Evolutionary conservation across 2,888 invertebrate species (phyloP), one percentile per base, ranked within the genome.

Genomic region (Petrolisthes cinctipes): DNA sequence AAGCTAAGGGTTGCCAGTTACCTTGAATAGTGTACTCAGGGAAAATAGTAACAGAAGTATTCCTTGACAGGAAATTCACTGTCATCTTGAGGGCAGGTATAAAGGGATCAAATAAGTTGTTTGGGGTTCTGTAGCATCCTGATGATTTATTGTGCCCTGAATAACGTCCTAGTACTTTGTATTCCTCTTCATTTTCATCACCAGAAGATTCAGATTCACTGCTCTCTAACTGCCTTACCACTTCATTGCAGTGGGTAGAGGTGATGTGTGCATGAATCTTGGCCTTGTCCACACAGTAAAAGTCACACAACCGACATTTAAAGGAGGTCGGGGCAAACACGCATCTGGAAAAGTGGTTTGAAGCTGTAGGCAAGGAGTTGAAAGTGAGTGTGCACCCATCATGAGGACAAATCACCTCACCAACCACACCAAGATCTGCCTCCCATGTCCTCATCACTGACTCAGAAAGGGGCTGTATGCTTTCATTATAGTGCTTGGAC

Each of bases 251-350:
- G 68, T 89, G 89, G n/a, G 54, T 37, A 17, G 68, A 66, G 53
- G 81, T 68, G 37, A 89, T 17, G 68, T 89, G 89, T n/a, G 37
- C 54, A 11, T n/a, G 57, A 14, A 89, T 84, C 5, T 86, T 82
- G 4, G 2, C 81, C 56, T 86, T 68, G 9, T 37, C 17, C 14
- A 11, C 6, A 37, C 51, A 71, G 7, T 68, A 76, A 68, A 71
- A 83, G 5, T 66, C 14, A 68, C 89, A 89, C 20, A 76, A 51
- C 23, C 61, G 84, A 56, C 89, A 89, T 20, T 4, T 82, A 14
- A 75, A 84, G 20, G 56, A 20, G 11, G n/a, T 17, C 9, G 23
- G 17, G 6, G 61, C 53, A 66, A 23, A 54, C 3, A 23, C 71
- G 57, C 88, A 89, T 7, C 20, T 14, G 37, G n/a, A 11, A 54